A percentile compares a stretch with the other conserved stretches of the same genome.
phyloP scores from a whole-genome alignment of 2,113 vertebrate genomes.

The Phaethon lepturus region DNA sequence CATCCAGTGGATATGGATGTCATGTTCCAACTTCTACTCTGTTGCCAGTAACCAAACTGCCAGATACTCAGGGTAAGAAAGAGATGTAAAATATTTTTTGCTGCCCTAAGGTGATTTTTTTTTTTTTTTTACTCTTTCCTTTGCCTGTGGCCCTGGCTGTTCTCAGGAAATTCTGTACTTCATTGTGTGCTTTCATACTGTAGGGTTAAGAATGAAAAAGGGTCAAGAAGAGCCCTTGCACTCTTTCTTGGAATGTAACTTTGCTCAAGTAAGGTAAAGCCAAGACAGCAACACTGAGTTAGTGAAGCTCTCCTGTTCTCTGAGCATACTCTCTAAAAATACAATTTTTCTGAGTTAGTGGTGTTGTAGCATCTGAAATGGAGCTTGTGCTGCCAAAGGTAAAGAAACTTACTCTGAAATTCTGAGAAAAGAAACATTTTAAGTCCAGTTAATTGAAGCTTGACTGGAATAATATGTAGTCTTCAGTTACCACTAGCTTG shows the following conservation, averaged over 20 bases:
- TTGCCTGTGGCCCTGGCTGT: background rate
- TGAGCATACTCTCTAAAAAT: background rate
- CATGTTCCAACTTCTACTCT: background rate
- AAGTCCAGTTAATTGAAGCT: background rate
- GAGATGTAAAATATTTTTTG: background rate
- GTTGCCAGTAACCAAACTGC: background rate
- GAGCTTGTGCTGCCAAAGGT: background rate
- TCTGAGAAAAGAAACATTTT: background rate
- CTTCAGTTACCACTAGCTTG: background rate
- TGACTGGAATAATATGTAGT: background rate
- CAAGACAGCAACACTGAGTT: background rate
- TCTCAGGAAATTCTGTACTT: background rate
- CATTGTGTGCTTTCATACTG: background rate
- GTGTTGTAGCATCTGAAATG: background rate
- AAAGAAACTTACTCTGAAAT: background rate
- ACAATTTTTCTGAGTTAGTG: background rate
- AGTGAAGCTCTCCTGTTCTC: background rate
- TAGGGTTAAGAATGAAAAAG: background rate
- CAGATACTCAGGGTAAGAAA: background rate
- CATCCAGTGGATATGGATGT: background rate
- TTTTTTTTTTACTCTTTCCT: background rate
- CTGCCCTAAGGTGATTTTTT: background rate
- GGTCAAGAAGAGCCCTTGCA: background rate
- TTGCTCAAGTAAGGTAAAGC: background rate
- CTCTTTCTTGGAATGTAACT: background rate